A percentile compares a stretch with the other conserved stretches of the same genome.
phyloP scores from a whole-genome alignment of 2,797 vertebrate species.

The Eutrigla gurnardus region DNA sequence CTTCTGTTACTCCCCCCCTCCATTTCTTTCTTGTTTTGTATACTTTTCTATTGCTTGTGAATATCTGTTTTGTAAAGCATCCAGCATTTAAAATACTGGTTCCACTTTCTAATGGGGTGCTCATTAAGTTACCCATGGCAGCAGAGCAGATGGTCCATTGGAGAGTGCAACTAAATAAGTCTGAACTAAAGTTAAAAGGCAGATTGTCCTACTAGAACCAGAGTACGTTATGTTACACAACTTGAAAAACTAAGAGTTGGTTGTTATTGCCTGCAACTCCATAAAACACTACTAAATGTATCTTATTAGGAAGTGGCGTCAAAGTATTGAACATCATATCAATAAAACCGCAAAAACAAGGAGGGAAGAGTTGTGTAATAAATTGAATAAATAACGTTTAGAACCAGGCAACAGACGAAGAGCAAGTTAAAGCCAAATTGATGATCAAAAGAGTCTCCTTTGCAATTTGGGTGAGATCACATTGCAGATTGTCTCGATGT shows the following conservation, averaged over 20 bases:
- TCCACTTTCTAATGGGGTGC: background rate
- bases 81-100: background rate
- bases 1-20: background rate
- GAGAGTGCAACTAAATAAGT: background rate
- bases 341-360: background rate
- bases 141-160: background rate
- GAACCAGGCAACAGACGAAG: background rate
- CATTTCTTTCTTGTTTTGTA: background rate
- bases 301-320: no score
- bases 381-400: background rate
- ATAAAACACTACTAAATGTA: background rate
- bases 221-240: background rate
- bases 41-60: no score
- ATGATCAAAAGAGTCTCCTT: constrained; percentile 4
- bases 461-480: constrained; percentile 20
- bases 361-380: background rate
- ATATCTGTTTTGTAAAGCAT: no score
- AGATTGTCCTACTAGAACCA: background rate
- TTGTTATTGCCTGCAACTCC: background rate
- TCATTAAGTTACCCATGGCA: background rate
- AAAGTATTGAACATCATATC: background rate
- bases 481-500: background rate
- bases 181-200: background rate
- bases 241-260: background rate
- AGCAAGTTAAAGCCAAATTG: background rate